A percentile compares a stretch with the other conserved stretches of the same genome.
Conservation (phyloP, 2,797 vertebrate genomes). For the Malurus splendens region DNA sequence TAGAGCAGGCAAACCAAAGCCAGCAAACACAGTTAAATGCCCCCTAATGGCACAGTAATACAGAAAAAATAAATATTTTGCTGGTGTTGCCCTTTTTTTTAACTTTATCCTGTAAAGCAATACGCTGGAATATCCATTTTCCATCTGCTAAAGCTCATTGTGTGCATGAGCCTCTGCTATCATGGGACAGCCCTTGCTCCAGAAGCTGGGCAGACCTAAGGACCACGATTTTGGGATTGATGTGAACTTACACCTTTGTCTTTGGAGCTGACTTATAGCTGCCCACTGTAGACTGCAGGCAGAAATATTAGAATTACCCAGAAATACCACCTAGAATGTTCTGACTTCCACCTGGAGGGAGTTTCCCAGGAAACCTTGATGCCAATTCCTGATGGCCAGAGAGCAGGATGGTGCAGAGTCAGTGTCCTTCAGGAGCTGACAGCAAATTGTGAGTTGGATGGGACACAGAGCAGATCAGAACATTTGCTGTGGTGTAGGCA, state of each 20-base stretch:
- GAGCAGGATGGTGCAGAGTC: accelerated
- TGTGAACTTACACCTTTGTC: background rate
- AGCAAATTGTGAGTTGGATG: background rate
- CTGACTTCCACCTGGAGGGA: background rate
- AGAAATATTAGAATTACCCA: background rate
- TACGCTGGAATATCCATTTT: background rate
- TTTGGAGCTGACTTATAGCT: background rate
- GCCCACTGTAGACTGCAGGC: background rate
- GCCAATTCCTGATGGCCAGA: background rate
- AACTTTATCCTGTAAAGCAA: background rate
- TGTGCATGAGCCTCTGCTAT: background rate
- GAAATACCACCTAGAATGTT: accelerated
- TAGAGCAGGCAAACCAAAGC: background rate
- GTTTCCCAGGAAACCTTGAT: background rate
- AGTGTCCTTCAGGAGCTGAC: background rate
- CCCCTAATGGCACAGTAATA: background rate
- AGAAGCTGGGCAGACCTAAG: background rate
- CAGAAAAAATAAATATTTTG: background rate
- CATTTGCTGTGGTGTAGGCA: accelerated
- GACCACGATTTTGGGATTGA: accelerated
- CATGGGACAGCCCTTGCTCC: background rate
- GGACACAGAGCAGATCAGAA: background rate
- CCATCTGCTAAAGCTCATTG: background rate
- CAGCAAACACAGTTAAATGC: background rate
- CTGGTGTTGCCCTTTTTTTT: background rate